Evolutionary conservation across 2,797 vertebrate species (phyloP).

Genomic region (Pogoniulus pusillus): DNA sequence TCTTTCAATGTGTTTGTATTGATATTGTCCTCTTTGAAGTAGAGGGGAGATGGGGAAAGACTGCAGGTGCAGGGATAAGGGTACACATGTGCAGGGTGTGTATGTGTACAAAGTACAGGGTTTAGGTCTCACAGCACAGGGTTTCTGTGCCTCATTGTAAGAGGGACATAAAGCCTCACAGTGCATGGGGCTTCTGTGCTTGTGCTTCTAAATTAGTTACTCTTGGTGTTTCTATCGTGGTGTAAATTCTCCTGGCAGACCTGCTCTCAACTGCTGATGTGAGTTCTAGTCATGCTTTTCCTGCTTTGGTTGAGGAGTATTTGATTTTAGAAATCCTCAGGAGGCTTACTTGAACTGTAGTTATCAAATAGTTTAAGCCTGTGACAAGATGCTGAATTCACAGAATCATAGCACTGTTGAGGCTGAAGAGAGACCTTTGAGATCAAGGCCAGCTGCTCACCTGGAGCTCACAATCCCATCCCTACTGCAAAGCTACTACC

Average conservation of each 20-base stretch:
- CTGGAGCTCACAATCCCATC: too few species aligned
- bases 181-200: not conserved
- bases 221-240: not conserved
- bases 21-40: not conserved
- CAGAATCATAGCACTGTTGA: too few species aligned
- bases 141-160: not conserved
- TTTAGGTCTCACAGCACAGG: not conserved
- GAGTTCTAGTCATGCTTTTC: not conserved
- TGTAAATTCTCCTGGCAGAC: not conserved
- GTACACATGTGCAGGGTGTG: not conserved
- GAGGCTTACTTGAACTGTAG: not conserved
- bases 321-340: not conserved
- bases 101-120: not conserved
- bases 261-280: not conserved
- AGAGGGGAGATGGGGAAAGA: not conserved
- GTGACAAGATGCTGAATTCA: not conserved
- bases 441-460: too few species aligned
- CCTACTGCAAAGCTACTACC: too few species aligned
- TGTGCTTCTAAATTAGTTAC: not conserved
- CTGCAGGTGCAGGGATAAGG: not conserved
- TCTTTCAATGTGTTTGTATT: not conserved
- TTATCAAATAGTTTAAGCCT: not conserved
- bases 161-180: not conserved
- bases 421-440: too few species aligned
- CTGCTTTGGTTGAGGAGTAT: not conserved